Percentiles rank a stretch among this genome's conserved stretches.
Evolutionary conservation across 2,797 vertebrate species (phyloP).

Genomic region (Neosilurus hyrtlii): DNA sequence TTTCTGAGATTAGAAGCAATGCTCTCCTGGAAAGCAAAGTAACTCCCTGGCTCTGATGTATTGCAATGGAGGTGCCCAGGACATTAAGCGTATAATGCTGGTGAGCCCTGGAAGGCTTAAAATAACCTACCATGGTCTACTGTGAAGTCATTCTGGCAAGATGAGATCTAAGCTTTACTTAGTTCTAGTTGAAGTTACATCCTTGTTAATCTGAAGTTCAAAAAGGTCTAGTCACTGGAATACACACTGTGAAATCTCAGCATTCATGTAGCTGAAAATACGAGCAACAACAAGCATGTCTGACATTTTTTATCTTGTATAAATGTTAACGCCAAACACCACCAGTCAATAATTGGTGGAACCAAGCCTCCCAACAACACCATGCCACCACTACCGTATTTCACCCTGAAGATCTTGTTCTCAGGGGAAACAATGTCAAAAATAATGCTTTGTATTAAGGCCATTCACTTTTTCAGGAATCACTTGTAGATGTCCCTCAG

Average conservation of each 20-base stretch:
- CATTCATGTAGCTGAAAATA: neutral
- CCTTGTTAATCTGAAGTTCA: neutral
- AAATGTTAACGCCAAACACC: neutral
- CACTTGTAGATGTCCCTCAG: neutral
- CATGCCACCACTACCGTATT: neutral
- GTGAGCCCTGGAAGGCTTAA: too few species aligned
- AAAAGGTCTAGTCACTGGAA: neutral
- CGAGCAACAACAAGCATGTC: neutral
- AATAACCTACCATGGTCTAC: too few species aligned
- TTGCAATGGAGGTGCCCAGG: too few species aligned
- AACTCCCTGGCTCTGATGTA: too few species aligned
- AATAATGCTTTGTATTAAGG: neutral
- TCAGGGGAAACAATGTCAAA: too few species aligned
- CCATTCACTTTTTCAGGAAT: neutral
- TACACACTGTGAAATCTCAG: neutral
- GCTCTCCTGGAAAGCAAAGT: too few species aligned
- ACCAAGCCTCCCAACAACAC: neutral
- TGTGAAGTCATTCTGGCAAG: too few species aligned
- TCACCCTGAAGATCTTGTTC: neutral
- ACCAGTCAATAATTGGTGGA: neutral
- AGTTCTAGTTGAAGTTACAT: neutral
- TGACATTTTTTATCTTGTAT: neutral
- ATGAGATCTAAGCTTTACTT: too few species aligned
- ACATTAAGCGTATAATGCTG: too few species aligned
- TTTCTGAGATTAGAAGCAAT: too few species aligned